Evolutionary conservation across 35 echinoderm and acorn worm species (phyloP).

Genomic region (Amphiura filiformis): DNA sequence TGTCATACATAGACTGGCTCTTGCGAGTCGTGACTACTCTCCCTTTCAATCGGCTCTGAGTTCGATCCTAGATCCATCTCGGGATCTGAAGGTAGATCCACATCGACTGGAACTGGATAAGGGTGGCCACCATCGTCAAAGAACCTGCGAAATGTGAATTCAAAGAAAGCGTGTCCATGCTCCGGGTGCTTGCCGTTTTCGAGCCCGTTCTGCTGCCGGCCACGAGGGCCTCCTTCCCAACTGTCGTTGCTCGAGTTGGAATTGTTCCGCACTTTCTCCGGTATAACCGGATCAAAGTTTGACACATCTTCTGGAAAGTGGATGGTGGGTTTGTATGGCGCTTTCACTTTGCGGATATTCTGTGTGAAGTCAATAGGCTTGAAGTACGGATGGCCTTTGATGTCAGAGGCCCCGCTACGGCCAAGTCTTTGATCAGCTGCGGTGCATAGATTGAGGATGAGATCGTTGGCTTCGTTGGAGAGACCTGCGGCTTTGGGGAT

Average conservation of each 20-base stretch:
- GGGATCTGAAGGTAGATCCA: background rate
- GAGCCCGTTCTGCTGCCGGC: slow-evolving; percentile 24
- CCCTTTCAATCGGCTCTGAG: slow-evolving; percentile 28
- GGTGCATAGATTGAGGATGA: slow-evolving; percentile 87
- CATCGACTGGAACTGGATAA: slow-evolving; percentile 47
- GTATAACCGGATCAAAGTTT: slow-evolving; percentile 92
- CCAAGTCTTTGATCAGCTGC: slow-evolving; percentile 54
- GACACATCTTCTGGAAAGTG: slow-evolving; percentile 76
- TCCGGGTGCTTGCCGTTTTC: slow-evolving; percentile 77
- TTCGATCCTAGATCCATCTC: slow-evolving; percentile 33
- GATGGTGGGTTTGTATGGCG: slow-evolving; percentile 78
- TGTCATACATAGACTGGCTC: slow-evolving; percentile 90
- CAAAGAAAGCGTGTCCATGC: slow-evolving; percentile 85
- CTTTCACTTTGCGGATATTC: slow-evolving; percentile 74
- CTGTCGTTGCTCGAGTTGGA: slow-evolving; percentile 74
- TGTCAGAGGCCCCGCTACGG: slow-evolving; percentile 53
- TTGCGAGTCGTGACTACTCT: slow-evolving; percentile 65
- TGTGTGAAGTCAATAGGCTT: slow-evolving; percentile 61
- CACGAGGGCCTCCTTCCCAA: slow-evolving; percentile 36
- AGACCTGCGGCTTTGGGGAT: slow-evolving; percentile 81
- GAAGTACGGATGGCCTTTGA: slow-evolving; percentile 87
- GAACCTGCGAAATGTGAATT: slow-evolving; percentile 93
- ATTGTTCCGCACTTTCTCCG: slow-evolving; percentile 49
- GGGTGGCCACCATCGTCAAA: slow-evolving; percentile 79
- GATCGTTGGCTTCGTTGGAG: slow-evolving; percentile 62